A percentile compares a stretch with the other conserved stretches of the same genome.
Evolutionary conservation across 1,140 invertebrate species (phyloP).

Genomic region (Anastatus disparis): DNA sequence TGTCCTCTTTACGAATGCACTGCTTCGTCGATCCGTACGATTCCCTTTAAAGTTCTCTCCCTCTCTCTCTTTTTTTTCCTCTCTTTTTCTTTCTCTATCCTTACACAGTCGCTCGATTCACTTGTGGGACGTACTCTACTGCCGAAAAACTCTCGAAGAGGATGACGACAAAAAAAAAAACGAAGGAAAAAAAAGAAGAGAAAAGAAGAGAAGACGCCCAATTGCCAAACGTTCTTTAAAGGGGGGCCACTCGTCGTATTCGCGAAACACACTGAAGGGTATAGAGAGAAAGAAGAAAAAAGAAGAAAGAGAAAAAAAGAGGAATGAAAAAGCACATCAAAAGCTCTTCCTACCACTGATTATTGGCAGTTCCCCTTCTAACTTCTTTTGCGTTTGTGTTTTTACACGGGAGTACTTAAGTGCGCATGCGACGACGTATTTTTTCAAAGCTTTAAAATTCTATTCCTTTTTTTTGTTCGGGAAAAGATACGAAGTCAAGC

Average conservation of each 20-base stretch:
- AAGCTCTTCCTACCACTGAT: conserved; percentile 17
- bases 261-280: neutral
- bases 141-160: too few species aligned
- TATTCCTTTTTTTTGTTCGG: too few species aligned
- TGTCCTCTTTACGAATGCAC: too few species aligned
- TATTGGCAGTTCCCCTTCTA: conserved; percentile 4
- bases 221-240: neutral
- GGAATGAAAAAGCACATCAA: conserved; percentile 23
- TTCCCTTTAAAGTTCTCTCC: conserved; percentile 17
- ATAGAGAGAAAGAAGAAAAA: neutral
- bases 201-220: neutral
- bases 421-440: conserved; percentile 15
- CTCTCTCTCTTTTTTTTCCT: neutral
- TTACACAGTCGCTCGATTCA: too few species aligned
- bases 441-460: too few species aligned
- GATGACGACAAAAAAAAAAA: too few species aligned
- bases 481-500: too few species aligned
- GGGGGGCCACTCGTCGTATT: conserved; percentile 14
- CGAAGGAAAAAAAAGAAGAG: too few species aligned
- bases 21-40: neutral
- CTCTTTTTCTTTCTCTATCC: too few species aligned
- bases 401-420: conserved; percentile 22
- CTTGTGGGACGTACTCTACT: too few species aligned
- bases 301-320: neutral
- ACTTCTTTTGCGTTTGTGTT: too few species aligned